phyloP scores from a whole-genome alignment of 2,797 vertebrate species.

The Arrhamphus sclerolepis region DNA sequence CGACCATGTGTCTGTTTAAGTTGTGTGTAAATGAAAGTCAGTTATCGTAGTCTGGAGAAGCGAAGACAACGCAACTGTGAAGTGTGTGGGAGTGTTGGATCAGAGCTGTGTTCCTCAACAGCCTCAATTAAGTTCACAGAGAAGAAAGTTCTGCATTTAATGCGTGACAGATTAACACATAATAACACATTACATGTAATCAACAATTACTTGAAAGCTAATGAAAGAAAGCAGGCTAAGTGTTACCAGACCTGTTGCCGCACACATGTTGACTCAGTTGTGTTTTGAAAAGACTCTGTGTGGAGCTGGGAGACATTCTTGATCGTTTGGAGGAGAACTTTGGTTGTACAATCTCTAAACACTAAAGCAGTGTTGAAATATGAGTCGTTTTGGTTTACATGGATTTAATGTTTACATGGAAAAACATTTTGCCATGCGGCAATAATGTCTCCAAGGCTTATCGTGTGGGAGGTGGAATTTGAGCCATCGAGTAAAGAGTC shows the following conservation, averaged over 20 bases:
- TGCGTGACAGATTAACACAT: too few species aligned
- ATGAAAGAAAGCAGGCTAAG: background rate
- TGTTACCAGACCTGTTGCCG: background rate
- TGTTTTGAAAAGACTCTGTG: slow-evolving; percentile 19
- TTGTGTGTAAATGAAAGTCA: too few species aligned
- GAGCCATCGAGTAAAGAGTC: background rate
- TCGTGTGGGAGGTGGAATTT: background rate
- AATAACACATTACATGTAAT: too few species aligned
- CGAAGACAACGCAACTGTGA: too few species aligned
- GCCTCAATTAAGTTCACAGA: slow-evolving; percentile 4
- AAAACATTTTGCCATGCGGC: slow-evolving; percentile 22
- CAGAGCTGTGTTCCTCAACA: background rate
- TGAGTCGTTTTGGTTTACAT: slow-evolving; percentile 34
- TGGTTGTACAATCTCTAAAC: slow-evolving; percentile 30
- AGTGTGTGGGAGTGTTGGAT: too few species aligned
- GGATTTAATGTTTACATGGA: slow-evolving; percentile 15
- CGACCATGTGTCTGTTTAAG: too few species aligned
- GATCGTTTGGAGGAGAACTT: slow-evolving; percentile 3
- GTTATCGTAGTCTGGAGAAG: too few species aligned
- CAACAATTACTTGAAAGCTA: slow-evolving; percentile 10
- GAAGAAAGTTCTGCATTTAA: slow-evolving; percentile 1
- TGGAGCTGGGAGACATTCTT: slow-evolving; percentile 16
- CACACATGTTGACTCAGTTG: slow-evolving; percentile 20
- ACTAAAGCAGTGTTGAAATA: slow-evolving; percentile 13
- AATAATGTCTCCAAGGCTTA: slow-evolving; percentile 2